Conservation (phyloP, 2,888 invertebrate species). For the Unio pictorum region DNA sequence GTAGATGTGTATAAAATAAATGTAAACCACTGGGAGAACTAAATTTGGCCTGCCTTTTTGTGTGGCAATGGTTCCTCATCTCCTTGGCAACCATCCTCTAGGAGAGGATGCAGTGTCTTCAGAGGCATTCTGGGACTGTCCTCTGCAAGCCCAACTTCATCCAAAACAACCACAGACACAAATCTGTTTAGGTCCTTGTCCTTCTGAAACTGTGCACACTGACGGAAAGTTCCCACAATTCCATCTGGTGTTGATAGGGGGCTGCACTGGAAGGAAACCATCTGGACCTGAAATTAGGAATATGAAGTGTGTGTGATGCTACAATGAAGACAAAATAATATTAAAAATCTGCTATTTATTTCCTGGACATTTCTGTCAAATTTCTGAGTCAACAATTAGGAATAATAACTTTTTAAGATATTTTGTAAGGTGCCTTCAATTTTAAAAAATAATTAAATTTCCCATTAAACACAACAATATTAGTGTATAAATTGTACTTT, state of each 20-base stretch:
- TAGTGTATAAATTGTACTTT: no score
- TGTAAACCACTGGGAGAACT: no score
- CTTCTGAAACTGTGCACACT: slow-evolving; percentile 65
- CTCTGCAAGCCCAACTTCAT: slow-evolving; percentile 68
- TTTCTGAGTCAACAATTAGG: no score
- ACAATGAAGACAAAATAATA: no score
- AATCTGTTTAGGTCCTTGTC: slow-evolving; percentile 58
- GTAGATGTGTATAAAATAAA: no score
- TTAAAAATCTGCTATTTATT: no score
- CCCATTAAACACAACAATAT: neutral
- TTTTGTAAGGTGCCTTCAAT: neutral
- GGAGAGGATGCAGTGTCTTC: slow-evolving; percentile 66
- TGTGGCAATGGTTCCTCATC: slow-evolving; percentile 56
- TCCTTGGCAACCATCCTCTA: slow-evolving; percentile 67
- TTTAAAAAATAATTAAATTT: neutral
- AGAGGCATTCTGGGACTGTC: slow-evolving; percentile 67
- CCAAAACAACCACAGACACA: slow-evolving; percentile 66
- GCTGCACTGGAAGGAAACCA: slow-evolving; percentile 69
- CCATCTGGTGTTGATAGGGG: slow-evolving; percentile 65
- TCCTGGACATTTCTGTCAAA: no score
- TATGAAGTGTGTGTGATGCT: no score
- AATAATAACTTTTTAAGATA: no score
- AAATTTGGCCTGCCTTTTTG: slow-evolving; percentile 47
- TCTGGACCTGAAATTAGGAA: slow-evolving; percentile 50
- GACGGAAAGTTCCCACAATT: slow-evolving; percentile 61